These are phyloP conservation scores for Hozukius guyotensis DNA, from an alignment of 2,797 vertebrate genomes.

Conservation along the genomic window DNA sequence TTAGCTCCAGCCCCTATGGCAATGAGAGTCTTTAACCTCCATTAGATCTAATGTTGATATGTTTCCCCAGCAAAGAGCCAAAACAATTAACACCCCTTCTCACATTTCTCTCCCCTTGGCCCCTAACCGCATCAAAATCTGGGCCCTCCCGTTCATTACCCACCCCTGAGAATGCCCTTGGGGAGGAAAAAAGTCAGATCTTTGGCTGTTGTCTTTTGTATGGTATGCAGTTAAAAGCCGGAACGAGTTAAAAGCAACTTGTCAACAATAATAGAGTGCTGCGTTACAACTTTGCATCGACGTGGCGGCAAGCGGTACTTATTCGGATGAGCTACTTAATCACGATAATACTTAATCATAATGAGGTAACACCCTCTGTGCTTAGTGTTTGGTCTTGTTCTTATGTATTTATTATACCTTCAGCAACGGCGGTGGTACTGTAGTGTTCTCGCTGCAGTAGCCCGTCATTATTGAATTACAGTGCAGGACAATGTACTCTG, in stretches of 20 bases:
- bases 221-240: slow-evolving; percentile 65
- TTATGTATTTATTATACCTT: neutral
- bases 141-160: slow-evolving; percentile 84
- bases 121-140: slow-evolving; percentile 82
- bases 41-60: slow-evolving; percentile 91
- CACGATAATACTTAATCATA: slow-evolving; percentile 9
- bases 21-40: slow-evolving; percentile 83
- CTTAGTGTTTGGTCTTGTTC: slow-evolving; percentile 9
- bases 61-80: slow-evolving; percentile 90
- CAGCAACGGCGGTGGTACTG: neutral
- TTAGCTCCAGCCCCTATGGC: slow-evolving; percentile 78
- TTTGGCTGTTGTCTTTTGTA: slow-evolving; percentile 74
- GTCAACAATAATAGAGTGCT: slow-evolving; percentile 54
- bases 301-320: neutral
- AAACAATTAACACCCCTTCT: slow-evolving; percentile 92
- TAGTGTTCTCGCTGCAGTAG: slow-evolving; percentile 15
- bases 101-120: slow-evolving; percentile 89
- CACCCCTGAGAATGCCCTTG: slow-evolving; percentile 78
- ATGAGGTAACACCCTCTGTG: slow-evolving; percentile 20
- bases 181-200: slow-evolving; percentile 74
- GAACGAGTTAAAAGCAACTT: slow-evolving; percentile 67
- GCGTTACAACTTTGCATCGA: slow-evolving; percentile 28
- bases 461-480: slow-evolving; percentile 9
- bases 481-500: neutral
- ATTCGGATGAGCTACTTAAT: slow-evolving; percentile 19